phyloP scores from a whole-genome alignment of 2,797 vertebrate species.

The Spondyliosoma cantharus region DNA sequence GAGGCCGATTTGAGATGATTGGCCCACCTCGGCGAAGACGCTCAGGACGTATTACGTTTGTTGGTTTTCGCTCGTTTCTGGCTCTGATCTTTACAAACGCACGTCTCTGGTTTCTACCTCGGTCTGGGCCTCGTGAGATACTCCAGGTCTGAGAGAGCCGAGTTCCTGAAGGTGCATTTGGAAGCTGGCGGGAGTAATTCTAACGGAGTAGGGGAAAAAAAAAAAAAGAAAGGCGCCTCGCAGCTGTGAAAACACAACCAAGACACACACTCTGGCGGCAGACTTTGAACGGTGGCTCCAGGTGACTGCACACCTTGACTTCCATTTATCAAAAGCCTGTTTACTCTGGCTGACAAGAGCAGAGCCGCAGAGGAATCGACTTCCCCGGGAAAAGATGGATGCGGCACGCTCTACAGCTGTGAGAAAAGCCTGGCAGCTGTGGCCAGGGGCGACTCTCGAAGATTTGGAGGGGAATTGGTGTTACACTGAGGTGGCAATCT shows the following conservation, averaged over 20 bases:
- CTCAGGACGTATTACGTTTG: conserved; percentile 87
- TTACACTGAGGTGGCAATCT: conserved; percentile 35
- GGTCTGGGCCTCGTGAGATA: conserved; percentile 81
- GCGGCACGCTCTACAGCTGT: conserved; percentile 59
- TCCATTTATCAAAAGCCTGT: conserved; percentile 94
- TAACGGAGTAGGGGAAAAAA: conserved; percentile 46
- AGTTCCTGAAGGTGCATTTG: conserved; percentile 81
- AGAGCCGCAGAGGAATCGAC: conserved; percentile 87
- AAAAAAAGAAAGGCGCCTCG: conserved; percentile 87
- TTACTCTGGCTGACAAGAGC: conserved; percentile 90
- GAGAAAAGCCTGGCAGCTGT: conserved; percentile 57
- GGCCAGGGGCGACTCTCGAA: conserved; percentile 40
- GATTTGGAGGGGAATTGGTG: conserved; percentile 45
- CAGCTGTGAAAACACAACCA: conserved; percentile 92
- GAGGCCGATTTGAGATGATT: conserved; percentile 83
- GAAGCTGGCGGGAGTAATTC: conserved; percentile 78
- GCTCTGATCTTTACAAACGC: conserved; percentile 86
- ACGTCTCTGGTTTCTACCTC: conserved; percentile 88
- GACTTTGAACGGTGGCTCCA: conserved; percentile 91
- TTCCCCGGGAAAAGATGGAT: conserved; percentile 86
- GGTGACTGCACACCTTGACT: conserved; percentile 97
- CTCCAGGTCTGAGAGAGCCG: conserved; percentile 80
- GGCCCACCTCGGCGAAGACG: conserved; percentile 90
- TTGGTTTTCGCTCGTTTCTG: conserved; percentile 89
- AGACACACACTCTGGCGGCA: conserved; percentile 66